Conservation (phyloP, 2,113 vertebrate genomes). For the Calonectris borealis region DNA sequence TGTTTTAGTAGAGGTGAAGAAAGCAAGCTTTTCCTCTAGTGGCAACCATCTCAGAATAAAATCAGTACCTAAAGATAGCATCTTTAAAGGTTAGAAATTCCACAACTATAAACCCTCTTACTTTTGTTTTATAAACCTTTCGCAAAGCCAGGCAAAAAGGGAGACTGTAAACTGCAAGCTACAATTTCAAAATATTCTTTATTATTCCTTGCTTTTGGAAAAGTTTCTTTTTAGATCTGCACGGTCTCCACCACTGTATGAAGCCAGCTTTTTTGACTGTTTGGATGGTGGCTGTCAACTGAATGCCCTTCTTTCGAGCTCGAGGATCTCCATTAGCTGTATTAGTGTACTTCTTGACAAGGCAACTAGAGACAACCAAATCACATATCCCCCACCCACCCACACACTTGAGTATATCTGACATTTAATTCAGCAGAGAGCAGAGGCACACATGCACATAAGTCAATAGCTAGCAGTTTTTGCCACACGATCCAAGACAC, state of each 20-base stretch:
- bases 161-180: neutral
- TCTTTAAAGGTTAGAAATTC: neutral
- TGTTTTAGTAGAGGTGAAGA: neutral
- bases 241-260: neutral
- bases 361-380: slow-evolving; percentile 32
- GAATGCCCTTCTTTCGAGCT: neutral
- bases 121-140: neutral
- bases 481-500: slow-evolving; percentile 42
- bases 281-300: slow-evolving; percentile 21
- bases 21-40: neutral
- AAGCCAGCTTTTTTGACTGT: slow-evolving; percentile 2
- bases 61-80: neutral
- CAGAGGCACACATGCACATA: slow-evolving; percentile 16
- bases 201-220: neutral
- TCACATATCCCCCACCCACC: slow-evolving; percentile 21
- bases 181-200: neutral
- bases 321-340: slow-evolving; percentile 25
- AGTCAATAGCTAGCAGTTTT: slow-evolving; percentile 50
- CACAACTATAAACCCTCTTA: neutral
- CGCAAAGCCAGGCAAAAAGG: neutral
- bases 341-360: slow-evolving; percentile 28
- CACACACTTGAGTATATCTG: slow-evolving; percentile 31
- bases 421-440: slow-evolving; percentile 51
- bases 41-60: neutral
- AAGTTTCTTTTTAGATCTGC: neutral